Base-by-base conservation (phyloP, 2,113 vertebrate species). In the Eulacestoma nigropectus region DNA sequence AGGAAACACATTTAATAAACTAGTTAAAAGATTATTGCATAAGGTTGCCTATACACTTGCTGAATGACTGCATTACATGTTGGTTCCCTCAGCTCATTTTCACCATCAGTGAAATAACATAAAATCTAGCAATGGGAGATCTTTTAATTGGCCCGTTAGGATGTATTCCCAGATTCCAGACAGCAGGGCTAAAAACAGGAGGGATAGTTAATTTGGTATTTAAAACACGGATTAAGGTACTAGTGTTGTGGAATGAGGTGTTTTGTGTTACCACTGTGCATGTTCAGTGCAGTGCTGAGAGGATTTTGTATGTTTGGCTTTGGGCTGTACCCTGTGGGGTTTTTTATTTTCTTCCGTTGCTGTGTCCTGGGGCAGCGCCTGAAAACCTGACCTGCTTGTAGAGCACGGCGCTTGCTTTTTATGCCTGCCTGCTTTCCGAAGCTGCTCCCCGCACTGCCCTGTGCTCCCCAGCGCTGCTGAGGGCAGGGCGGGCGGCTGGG, bases 1-100 rank as follows among this genome's bases (percentile, higher is more conserved):
- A 92, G 77, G 90, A 93, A 92, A 87, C 52, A 37, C 12, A 5
- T 90, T 89, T 93, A 96, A 95, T 97, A 93, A 96, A 86, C 62
- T 81, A 92, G 74, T 55, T 72, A 33, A 94, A 89, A 93, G 50
- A 67, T 89, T n/a, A 21, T 76, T 91, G 47, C 70, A 60, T 69
- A 89, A 97, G 65, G 35, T 79, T 96, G 76, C 74, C 70, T 89
- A 4, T 89, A 44, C 63, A 37, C 59, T 94, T 84, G 82, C 87
- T 81, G 65, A 63, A n/a, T 49, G 57, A 56, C 79, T 91, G 21
- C 46, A 12, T 80, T 70, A 74, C 33, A 35, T 16, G 1, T 75
- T 42, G 6, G 1, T 87, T 81, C 50, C 56, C 59, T 91, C 84
- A 17, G 75, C 12, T 92, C 60, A 39, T 77, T 60, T 81, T 77